Evolutionary conservation across 2,888 invertebrate genomes (phyloP), one percentile per base, ranked within the genome.

Genomic region (Rhagonycha fulva): DNA sequence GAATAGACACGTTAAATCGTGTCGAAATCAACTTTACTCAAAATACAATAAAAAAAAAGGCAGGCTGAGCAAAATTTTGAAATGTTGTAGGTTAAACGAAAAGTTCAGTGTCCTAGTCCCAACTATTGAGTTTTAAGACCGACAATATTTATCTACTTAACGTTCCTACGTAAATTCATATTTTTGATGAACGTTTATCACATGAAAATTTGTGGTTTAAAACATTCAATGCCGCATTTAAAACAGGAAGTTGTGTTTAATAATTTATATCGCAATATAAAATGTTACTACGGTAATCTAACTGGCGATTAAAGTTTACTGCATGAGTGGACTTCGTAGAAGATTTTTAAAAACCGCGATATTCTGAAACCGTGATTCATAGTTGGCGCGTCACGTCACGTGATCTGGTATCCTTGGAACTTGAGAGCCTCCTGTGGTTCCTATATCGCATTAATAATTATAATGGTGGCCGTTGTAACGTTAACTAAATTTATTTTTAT

Each of bases 391-490:
- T 68, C 72, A 71, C 26, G 72, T 78, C 77, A 78, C 77, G 75
- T 78, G 77, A 47, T 28, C 14, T 71, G 80, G 74, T 66, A 66
- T 24, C 81, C 81, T 81, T 81, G 81, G 77, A 62, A 76, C 76
- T 73, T 63, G 72, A 80, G 79, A 82, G 84, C 83, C 82, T 78
- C 81, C 81, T 82, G 79, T 80, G 78, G 77, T 80, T 79, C 70
- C 47, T 77, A 81, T 24, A 66, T 66, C 79, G 80, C 81, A 78
- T 82, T 82, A 82, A 81, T 84, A 84, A 84, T 83, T 85, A 85
- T 85, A 85, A 86, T 86, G 86, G 86, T 85, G 86, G 85, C 83
- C 83, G 81, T 79, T 81, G 72, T 71, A 78, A 78, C 75, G 75
- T 80, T 80, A 79, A 76, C 66, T 47, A 74, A 74, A 71, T 75